These are phyloP conservation scores for Turdus rufiventris DNA, from an alignment of 2,113 vertebrate genomes.

Conservation along the genomic window DNA sequence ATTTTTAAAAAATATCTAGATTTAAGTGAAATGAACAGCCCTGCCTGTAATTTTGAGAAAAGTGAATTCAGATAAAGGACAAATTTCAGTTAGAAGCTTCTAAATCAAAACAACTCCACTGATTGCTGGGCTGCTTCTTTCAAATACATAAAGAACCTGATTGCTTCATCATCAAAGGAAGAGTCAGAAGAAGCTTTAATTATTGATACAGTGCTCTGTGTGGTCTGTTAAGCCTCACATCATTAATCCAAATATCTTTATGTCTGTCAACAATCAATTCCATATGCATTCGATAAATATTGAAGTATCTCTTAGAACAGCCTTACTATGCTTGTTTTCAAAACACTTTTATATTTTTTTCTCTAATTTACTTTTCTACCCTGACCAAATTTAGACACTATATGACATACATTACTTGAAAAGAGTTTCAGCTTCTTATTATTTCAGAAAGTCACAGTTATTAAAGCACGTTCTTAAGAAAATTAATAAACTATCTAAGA, in stretches of 20 bases:
- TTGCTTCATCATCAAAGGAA: not conserved
- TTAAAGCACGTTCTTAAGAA: not conserved
- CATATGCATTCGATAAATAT: not conserved
- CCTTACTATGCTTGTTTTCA: not conserved
- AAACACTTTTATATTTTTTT: not conserved
- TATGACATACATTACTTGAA: not conserved
- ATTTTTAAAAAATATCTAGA: not conserved
- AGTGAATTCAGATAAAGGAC: not conserved
- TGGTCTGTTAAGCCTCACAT: not conserved
- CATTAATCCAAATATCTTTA: not conserved
- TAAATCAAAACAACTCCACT: not conserved
- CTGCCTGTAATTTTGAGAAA: not conserved
- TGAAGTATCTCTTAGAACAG: not conserved
- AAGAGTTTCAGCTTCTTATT: not conserved
- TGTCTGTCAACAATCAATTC: not conserved
- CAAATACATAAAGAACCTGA: not conserved
- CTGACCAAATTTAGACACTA: not conserved
- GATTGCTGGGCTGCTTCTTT: not conserved
- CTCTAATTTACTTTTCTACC: not conserved
- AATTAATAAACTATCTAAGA: not conserved
- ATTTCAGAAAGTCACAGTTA: not conserved
- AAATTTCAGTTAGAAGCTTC: not conserved
- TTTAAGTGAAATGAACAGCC: not conserved
- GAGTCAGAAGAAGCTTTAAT: not conserved
- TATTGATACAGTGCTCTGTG: not conserved